Conservation (phyloP, 2,888 invertebrate genomes). For the Orchestes rusci region DNA sequence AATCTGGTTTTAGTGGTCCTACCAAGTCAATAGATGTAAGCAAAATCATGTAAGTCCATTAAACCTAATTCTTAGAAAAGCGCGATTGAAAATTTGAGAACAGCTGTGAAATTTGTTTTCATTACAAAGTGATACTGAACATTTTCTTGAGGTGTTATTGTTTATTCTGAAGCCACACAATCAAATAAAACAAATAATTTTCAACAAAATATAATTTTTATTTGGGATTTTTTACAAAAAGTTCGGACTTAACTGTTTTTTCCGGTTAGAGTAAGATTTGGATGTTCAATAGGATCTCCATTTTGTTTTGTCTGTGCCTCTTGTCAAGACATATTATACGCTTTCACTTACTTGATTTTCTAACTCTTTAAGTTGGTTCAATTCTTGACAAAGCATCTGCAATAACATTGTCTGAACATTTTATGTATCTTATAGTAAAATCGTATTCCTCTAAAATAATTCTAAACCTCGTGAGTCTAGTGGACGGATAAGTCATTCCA, state of each 20-base stretch:
- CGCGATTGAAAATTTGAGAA: not conserved
- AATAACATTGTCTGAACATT: slow-evolving; percentile 24
- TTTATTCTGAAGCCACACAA: too few relatives aligned
- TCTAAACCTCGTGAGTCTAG: slow-evolving; percentile 26
- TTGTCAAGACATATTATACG: not conserved
- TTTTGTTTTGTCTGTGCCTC: too few relatives aligned
- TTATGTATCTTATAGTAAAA: slow-evolving; percentile 8
- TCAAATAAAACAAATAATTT: not conserved
- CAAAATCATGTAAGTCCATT: too few relatives aligned
- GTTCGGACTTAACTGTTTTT: not conserved
- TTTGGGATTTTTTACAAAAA: not conserved
- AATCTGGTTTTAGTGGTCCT: not conserved
- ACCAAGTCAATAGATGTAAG: too few relatives aligned
- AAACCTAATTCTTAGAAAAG: not conserved
- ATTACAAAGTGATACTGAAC: too few relatives aligned
- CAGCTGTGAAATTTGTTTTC: too few relatives aligned
- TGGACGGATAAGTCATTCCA: slow-evolving; percentile 25
- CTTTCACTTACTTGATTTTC: slow-evolving; percentile 4
- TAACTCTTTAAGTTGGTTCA: slow-evolving; percentile 11
- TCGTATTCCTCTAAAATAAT: slow-evolving; percentile 26
- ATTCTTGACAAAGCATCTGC: slow-evolving; percentile 17
- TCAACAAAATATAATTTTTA: not conserved
- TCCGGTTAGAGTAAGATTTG: too few relatives aligned
- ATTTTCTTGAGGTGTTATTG: too few relatives aligned
- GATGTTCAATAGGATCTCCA: too few relatives aligned